phyloP scores from a whole-genome alignment of 2,797 vertebrate genomes.

The Brachyalestes nurse region DNA sequence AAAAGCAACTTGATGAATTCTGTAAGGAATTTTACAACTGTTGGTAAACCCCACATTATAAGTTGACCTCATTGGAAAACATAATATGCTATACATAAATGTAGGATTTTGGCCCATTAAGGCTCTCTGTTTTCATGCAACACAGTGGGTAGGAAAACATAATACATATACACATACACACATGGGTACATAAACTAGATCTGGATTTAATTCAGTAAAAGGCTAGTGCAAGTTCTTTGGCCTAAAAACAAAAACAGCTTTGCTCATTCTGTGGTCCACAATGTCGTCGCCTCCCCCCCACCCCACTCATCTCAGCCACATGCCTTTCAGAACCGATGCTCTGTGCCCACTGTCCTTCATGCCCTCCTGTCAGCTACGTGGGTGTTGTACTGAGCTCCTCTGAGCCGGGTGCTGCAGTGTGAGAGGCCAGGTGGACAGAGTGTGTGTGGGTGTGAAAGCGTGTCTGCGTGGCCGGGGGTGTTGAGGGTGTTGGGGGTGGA shows the following conservation, averaged over 20 bases:
- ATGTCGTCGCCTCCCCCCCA: not conserved
- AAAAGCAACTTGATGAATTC: no score
- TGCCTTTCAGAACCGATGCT: constrained; percentile 17
- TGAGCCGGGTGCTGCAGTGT: constrained; percentile 42
- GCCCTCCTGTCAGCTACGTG: constrained; percentile 31
- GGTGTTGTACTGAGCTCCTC: constrained; percentile 23
- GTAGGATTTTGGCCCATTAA: no score
- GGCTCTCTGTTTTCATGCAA: no score
- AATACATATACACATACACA: no score
- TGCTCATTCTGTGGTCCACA: not conserved
- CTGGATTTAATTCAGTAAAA: not conserved
- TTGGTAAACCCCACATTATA: no score
- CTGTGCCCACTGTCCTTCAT: constrained; percentile 32
- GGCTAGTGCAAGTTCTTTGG: not conserved
- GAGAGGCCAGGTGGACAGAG: constrained; percentile 57
- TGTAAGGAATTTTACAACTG: no score
- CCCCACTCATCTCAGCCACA: not conserved
- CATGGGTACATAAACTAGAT: no score
- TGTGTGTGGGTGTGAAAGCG: constrained; percentile 54
- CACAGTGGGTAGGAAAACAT: no score
- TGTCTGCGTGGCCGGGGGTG: constrained; percentile 49
- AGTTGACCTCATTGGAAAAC: no score
- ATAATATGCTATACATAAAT: no score
- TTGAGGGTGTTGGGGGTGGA: constrained; percentile 31
- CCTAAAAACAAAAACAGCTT: not conserved